A percentile compares a stretch with the other conserved stretches of the same genome.
Evolutionary conservation across 2,113 vertebrate genomes (phyloP).

Genomic region (Engystomops pustulosus): DNA sequence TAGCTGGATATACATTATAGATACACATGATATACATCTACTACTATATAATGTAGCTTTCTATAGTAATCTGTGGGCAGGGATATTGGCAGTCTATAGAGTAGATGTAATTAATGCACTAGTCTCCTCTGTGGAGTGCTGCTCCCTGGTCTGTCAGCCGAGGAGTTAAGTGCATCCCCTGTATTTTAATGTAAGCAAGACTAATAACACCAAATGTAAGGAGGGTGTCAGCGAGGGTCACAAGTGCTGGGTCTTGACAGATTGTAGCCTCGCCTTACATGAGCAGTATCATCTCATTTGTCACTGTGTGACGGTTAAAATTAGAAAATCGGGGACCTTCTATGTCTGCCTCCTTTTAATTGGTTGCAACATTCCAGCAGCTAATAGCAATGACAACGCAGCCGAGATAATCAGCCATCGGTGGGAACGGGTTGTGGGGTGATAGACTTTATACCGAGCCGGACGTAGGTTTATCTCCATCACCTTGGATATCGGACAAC

Average conservation of each 20-base stretch:
- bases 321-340: conserved; percentile 82
- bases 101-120: conserved; percentile 21
- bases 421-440: not conserved
- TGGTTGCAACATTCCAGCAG: conserved; percentile 74
- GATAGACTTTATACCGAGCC: not conserved
- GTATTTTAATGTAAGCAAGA: conserved; percentile 47
- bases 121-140: not conserved
- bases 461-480: not conserved
- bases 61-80: too few relatives aligned
- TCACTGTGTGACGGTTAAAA: conserved; percentile 90
- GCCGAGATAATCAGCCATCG: not conserved
- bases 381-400: conserved; percentile 61
- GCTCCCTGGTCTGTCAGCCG: conserved; percentile 1
- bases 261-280: conserved; percentile 91
- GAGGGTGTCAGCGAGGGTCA: conserved; percentile 83
- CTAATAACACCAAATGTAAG: conserved; percentile 62
- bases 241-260: conserved; percentile 92
- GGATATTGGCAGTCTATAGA: not conserved
- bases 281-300: conserved; percentile 91
- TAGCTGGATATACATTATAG: not conserved
- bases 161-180: conserved; percentile 9
- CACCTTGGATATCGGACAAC: not conserved
- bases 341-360: conserved; percentile 85
- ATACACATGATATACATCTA: not conserved
- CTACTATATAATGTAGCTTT: too few relatives aligned